phyloP scores from a whole-genome alignment of 2,113 vertebrate genomes.

The Egretta garzetta region DNA sequence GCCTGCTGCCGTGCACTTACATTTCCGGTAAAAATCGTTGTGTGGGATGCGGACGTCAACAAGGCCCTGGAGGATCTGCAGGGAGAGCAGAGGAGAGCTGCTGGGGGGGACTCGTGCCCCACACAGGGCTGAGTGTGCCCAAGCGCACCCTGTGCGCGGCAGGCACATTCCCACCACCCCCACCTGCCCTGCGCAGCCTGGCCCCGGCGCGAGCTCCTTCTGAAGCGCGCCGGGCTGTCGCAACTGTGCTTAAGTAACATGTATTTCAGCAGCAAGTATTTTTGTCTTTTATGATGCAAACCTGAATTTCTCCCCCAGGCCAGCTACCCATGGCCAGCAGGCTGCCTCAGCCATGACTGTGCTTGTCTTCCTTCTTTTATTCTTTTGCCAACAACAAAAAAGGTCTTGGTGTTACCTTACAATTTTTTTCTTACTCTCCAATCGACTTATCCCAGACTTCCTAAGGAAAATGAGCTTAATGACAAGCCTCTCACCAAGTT shows the following conservation, averaged over 20 bases:
- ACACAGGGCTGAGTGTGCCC: fast-evolving
- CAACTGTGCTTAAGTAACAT: neutral
- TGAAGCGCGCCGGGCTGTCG: neutral
- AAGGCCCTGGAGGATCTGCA: conserved; percentile 88
- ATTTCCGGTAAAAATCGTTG: conserved; percentile 89
- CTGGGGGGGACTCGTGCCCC: fast-evolving
- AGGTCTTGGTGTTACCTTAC: neutral
- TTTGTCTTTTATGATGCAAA: neutral
- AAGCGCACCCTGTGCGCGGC: neutral
- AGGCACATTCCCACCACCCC: fast-evolving
- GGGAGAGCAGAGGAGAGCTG: conserved; percentile 32
- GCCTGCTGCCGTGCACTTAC: conserved; percentile 69
- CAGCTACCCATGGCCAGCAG: neutral
- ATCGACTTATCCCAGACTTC: conserved; percentile 48
- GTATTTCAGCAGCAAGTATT: neutral
- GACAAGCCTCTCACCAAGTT: neutral
- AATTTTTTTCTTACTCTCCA: neutral
- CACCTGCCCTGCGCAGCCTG: fast-evolving
- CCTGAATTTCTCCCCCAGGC: neutral
- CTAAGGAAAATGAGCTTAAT: conserved; percentile 35
- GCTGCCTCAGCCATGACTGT: neutral
- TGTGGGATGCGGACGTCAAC: conserved; percentile 89
- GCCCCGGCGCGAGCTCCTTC: neutral
- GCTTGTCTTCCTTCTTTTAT: neutral
- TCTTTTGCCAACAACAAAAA: neutral